Percentiles rank a stretch among this genome's conserved stretches.
Conservation (phyloP, 2,113 vertebrate genomes). For the Cranoglanis bouderius region DNA sequence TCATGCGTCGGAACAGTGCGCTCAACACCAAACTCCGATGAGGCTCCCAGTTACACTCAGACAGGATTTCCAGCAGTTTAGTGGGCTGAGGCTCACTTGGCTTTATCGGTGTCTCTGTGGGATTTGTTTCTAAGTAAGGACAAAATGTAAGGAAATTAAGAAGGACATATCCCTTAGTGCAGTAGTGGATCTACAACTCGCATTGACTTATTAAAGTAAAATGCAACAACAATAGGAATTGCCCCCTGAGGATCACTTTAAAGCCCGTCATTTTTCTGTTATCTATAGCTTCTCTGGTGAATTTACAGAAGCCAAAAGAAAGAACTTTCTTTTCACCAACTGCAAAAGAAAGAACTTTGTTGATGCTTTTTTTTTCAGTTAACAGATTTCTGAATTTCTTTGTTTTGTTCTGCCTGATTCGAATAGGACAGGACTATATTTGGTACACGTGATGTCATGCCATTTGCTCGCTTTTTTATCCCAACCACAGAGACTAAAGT, state of each 20-base stretch:
- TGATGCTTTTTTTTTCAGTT: too few relatives aligned
- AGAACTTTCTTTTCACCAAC: not conserved
- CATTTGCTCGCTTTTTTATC: too few relatives aligned
- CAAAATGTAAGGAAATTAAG: not conserved
- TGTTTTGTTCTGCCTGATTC: too few relatives aligned
- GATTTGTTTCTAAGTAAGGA: not conserved
- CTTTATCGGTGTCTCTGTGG: conserved; percentile 14
- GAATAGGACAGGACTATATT: too few relatives aligned
- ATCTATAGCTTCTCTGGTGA: not conserved
- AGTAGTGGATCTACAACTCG: not conserved
- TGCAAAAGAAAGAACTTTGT: too few relatives aligned
- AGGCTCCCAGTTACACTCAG: conserved; percentile 83
- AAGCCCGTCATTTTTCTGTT: not conserved
- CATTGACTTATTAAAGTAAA: not conserved
- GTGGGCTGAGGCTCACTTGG: conserved; percentile 69
- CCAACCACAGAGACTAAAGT: too few relatives aligned
- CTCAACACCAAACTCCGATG: conserved; percentile 76
- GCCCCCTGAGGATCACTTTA: not conserved
- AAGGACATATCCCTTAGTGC: not conserved
- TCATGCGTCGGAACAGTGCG: conserved; percentile 76
- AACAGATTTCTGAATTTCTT: too few relatives aligned
- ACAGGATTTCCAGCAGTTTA: conserved; percentile 88
- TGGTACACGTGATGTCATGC: too few relatives aligned
- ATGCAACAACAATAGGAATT: not conserved
- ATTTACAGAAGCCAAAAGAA: not conserved